These are phyloP conservation scores for Crossocerus cetratus DNA, from an alignment of 2,888 invertebrate genomes.

Conservation along the genomic window DNA sequence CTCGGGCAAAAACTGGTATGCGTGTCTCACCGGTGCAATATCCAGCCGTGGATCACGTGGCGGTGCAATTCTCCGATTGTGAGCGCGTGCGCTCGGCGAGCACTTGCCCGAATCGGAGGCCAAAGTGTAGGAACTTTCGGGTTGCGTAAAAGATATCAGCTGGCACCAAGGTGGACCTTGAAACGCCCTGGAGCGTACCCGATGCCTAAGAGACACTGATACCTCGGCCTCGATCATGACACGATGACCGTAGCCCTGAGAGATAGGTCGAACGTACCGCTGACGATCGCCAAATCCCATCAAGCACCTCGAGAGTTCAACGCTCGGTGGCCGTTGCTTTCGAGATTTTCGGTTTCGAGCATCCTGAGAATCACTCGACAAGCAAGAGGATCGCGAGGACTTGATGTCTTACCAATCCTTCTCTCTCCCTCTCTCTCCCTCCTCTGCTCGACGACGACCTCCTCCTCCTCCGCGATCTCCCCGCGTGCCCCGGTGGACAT, in stretches of 20 bases:
- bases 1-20: not conserved
- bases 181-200: not conserved
- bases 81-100: not conserved
- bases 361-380: constrained; percentile 45
- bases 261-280: constrained; percentile 41
- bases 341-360: constrained; percentile 50
- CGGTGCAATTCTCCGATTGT: not conserved
- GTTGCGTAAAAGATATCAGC: not conserved
- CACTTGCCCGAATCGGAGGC: no score
- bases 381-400: constrained; percentile 52
- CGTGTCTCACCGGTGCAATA: no score
- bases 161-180: not conserved
- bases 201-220: not conserved
- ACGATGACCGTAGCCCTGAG: constrained; percentile 43
- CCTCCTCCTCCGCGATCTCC: constrained; percentile 33
- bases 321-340: constrained; percentile 35
- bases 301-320: constrained; percentile 43
- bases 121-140: not conserved
- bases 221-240: constrained; percentile 42
- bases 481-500: not conserved
- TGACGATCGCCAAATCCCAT: constrained; percentile 34
- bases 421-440: constrained; percentile 32
- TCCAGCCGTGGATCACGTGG: not conserved
- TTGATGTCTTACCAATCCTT: constrained; percentile 52
- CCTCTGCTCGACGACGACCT: constrained; percentile 42